phyloP scores from a whole-genome alignment of 2,113 vertebrate genomes.

The Podilymbus podiceps region DNA sequence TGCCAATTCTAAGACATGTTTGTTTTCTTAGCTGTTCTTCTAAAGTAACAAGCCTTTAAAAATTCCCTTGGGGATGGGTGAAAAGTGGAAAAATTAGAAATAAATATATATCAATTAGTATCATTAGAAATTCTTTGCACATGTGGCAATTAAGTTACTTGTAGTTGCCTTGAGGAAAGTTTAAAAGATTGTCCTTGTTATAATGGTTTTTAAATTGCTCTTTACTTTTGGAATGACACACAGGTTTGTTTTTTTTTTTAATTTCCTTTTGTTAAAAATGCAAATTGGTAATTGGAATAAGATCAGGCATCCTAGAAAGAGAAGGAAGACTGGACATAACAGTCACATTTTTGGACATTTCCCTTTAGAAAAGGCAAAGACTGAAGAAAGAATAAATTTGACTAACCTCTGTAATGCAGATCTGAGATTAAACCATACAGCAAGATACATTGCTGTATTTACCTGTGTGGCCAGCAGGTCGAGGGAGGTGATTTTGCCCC shows the following conservation, averaged over 20 bases:
- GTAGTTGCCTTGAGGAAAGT: not conserved
- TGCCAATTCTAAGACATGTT: not conserved
- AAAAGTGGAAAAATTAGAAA: not conserved
- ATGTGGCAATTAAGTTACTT: not conserved
- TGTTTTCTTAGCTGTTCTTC: not conserved
- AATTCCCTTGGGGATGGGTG: not conserved
- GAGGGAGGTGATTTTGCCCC: no score
- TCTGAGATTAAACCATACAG: not conserved
- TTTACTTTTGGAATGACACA: not conserved
- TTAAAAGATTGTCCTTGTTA: not conserved
- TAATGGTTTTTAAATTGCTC: not conserved
- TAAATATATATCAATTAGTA: not conserved
- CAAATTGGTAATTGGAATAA: not conserved
- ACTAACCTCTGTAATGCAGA: not conserved
- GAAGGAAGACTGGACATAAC: not conserved
- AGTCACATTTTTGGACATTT: not conserved
- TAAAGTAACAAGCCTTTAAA: not conserved
- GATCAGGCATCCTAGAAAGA: not conserved
- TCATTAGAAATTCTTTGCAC: not conserved
- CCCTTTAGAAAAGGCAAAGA: not conserved
- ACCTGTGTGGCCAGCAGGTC: no score
- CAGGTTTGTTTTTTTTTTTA: not conserved
- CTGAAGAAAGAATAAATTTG: not conserved
- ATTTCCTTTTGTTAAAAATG: not conserved
- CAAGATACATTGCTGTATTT: no score